Evolutionary conservation across 2,113 vertebrate genomes (phyloP).

Genomic region (Grammomys dolichurus): DNA sequence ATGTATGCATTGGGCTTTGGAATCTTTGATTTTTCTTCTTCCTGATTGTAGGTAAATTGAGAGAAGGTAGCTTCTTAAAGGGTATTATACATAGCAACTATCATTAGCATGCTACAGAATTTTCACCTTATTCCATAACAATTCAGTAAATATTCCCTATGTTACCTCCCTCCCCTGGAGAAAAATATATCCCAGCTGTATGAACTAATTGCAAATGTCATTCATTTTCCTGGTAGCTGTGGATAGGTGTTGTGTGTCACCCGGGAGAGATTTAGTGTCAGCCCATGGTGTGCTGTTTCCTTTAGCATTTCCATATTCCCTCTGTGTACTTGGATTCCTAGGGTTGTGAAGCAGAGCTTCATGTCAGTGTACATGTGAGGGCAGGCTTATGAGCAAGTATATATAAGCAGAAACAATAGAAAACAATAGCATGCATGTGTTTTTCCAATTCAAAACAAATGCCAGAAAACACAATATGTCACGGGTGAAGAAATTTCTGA

Average conservation of each 20-base stretch:
- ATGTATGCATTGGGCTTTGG: background rate
- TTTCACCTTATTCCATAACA: background rate
- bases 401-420: background rate
- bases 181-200: background rate
- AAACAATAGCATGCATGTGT: background rate
- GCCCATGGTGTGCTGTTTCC: background rate
- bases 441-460: background rate
- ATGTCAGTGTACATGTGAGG: background rate
- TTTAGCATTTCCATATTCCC: background rate
- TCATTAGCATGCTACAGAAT: background rate
- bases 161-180: rapidly evolving
- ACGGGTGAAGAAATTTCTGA: background rate
- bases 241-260: background rate
- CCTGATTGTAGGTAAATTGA: background rate
- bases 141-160: background rate
- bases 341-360: background rate
- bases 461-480: background rate
- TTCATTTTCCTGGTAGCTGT: background rate
- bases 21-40: background rate
- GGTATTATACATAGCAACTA: background rate
- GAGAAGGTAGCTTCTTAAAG: background rate
- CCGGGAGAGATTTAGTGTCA: background rate
- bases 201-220: background rate
- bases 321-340: background rate
- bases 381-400: background rate